Evolutionary conservation across 2,113 vertebrate genomes (phyloP), one percentile per base, ranked within the genome.

Genomic region (Tympanuchus pallidicinctus): DNA sequence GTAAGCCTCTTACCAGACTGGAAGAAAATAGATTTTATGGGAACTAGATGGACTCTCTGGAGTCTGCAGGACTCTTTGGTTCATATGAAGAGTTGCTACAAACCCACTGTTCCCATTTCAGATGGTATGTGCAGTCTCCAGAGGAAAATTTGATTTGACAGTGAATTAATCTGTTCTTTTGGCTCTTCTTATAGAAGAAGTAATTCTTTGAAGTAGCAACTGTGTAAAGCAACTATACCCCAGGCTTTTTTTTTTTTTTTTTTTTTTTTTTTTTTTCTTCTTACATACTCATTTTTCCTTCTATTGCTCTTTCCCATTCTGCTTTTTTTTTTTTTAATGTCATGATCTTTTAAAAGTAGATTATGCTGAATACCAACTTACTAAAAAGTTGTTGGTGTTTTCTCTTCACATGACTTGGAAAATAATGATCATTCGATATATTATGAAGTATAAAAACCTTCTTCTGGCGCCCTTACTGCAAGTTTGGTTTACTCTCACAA

Each of bases 91-190:
- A 89, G 48, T 18, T 2, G 2, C 88, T 90, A 74, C 94, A 92
- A 95, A 67, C 47, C 82, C 61, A 83, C 72, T 88, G 79, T 60
- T 95, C 69, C 65, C 61, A 65, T 88, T 92, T 92, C 88, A 86
- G 85, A 78, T 72, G 30, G 36, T 82, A 48, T 5, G 36, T 54
- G 34, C 48, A 81, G 47, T 91, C 89, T 90, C 76, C 60, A 28
- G 61, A 60, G 85, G 14, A 65, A 83, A 86, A 91, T 61, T 40
- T 64, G 30, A 90, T 89, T 94, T 92, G 89, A 88, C 80, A 88
- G 76, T 57, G 82, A 91, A 92, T 91, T 86, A 88, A 94, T 92
- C 69, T n/a, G 38, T 77, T 92, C 75, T 89, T 92, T 38, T 69
- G 64, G 56, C 70, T 82, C 43, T 86, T 79, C 65, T 73, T 78